Base-by-base conservation (phyloP, 2,797 vertebrate genomes). In the Pipistrellus kuhlii region DNA sequence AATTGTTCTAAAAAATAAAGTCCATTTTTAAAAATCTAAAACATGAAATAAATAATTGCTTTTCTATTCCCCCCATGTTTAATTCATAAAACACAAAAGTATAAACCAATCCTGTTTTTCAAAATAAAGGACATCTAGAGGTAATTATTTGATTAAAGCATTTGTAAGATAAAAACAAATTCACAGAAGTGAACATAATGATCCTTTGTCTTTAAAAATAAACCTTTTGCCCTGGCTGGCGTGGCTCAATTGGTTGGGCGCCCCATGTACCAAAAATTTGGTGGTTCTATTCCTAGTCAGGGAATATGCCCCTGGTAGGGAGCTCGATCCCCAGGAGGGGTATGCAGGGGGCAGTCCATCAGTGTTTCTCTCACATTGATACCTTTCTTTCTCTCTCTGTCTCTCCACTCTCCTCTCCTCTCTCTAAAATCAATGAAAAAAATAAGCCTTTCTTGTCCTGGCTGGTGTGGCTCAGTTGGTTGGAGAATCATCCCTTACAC, bases 61-160 rank as follows among this genome's bases (percentile, higher is more conserved):
- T 93, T 93, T 80, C 25, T 78, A 62, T 71, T 55, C 57, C 85
- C 73, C 80, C 44, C 71, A 32, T 41, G 13, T 84, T 94, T 96
- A 80, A 71, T 82, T 78, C 85, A 53, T 27, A 90, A 88, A 97
- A 88, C 25, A 80, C 57, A 21, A 76, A 94, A 80, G 32, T 73
- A 77, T 23, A 91, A 89, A n/a, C 4, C 27, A 93, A 94, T 57
- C 20, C 48, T 57, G 3, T 55, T 84, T 95, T 77, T 76, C 59
- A 94, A 92, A 96, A 89, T n/a, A 27, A 81, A 91, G 95, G 73
- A 62, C 13, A 83, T 23, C 73, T 87, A 30, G 0, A 82, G 17
- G 20, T 53, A 95, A 66, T 27, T 85, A 38, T 78, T 75, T 91
- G 32, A 85, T 41, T 93, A 73, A 93, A 53, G 25, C 51, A 88